Evolutionary conservation across 2,888 invertebrate genomes (phyloP).

Genomic region (Chydorus sphaericus): DNA sequence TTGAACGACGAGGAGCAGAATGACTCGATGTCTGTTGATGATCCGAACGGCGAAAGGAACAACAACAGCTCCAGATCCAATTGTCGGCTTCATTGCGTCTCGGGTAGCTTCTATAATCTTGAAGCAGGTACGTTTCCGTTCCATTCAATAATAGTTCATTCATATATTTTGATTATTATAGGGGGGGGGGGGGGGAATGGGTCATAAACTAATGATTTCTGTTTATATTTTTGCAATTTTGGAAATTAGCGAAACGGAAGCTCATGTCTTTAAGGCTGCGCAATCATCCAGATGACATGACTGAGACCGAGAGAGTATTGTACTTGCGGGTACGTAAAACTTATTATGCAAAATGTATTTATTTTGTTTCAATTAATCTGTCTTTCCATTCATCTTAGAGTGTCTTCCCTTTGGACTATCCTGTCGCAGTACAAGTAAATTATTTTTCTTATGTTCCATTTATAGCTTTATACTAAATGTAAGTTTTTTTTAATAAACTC

Average conservation of each 20-base stretch:
- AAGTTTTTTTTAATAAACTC: too few relatives aligned
- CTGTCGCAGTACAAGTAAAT: not conserved
- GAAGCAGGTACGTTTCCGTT: not conserved
- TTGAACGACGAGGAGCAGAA: not conserved
- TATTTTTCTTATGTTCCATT: not conserved
- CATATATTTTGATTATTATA: not conserved
- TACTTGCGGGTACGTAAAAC: too few relatives aligned
- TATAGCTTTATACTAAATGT: not conserved
- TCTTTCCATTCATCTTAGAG: too few relatives aligned
- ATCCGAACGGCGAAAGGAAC: not conserved
- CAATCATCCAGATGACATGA: not conserved
- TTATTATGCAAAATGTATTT: too few relatives aligned
- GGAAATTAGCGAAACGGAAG: not conserved
- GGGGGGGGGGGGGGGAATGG: not conserved
- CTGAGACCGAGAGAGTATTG: not conserved
- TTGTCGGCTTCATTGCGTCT: not conserved
- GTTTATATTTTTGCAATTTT: not conserved
- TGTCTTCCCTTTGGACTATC: not conserved
- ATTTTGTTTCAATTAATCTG: too few relatives aligned
- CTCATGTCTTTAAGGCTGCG: not conserved
- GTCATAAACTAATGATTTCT: not conserved
- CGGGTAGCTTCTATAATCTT: not conserved
- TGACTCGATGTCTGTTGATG: not conserved
- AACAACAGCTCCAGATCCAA: too few relatives aligned
- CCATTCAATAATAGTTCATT: not conserved